A percentile compares a stretch with the other conserved stretches of the same genome.
Evolutionary conservation across 2,797 vertebrate genomes (phyloP).

Genomic region (Coilia nasus): DNA sequence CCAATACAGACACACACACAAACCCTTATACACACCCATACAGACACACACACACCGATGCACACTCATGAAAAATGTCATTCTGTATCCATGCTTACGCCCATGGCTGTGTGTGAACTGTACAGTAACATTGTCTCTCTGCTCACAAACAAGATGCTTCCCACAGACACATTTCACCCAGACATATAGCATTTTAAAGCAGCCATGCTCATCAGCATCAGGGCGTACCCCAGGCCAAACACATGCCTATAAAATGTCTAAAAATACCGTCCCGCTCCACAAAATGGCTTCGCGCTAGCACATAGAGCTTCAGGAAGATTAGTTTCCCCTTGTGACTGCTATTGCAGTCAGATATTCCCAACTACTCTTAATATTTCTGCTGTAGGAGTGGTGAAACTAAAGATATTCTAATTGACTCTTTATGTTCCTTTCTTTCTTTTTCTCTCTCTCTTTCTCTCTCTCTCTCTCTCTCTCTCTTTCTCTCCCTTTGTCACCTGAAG

Average conservation of each 20-base stretch:
- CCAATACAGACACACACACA: too few species aligned
- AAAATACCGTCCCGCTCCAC: background rate
- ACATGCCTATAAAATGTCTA: background rate
- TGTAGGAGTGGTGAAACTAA: background rate
- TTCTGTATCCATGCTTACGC: background rate
- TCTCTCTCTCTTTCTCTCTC: too few species aligned
- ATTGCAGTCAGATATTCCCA: background rate
- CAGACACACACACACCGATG: background rate
- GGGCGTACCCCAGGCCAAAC: background rate
- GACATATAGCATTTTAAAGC: background rate
- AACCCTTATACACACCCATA: too few species aligned
- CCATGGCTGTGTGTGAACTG: background rate
- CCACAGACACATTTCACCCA: background rate
- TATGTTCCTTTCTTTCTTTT: too few species aligned
- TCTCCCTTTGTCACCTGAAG: too few species aligned
- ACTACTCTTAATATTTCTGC: background rate
- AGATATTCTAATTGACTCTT: too few species aligned
- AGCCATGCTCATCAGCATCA: background rate
- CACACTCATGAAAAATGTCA: background rate
- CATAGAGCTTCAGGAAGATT: background rate
- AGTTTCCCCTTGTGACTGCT: background rate
- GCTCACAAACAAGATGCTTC: background rate
- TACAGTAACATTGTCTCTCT: background rate
- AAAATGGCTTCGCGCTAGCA: background rate
- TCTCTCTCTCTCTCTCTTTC: too few species aligned